phyloP scores from a whole-genome alignment of 2,797 vertebrate genomes.

The Muscicapa striata region DNA sequence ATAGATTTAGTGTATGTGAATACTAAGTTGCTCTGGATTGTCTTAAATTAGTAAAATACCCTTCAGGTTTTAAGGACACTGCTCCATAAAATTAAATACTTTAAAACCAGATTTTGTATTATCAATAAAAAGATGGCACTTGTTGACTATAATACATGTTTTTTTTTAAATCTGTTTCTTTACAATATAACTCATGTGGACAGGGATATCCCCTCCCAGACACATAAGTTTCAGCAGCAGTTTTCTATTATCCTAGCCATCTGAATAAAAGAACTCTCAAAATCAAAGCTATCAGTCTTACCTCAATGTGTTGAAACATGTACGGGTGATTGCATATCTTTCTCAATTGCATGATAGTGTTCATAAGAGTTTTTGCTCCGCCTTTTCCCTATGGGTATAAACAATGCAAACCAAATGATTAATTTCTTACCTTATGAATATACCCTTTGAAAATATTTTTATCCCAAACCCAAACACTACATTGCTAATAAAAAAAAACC shows the following conservation, averaged over 20 bases:
- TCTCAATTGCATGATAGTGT: constrained; percentile 98
- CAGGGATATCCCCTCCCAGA: neutral
- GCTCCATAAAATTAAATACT: neutral
- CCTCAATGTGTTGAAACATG: constrained; percentile 96
- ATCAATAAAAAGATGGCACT: neutral
- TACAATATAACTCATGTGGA: neutral
- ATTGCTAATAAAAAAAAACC: neutral
- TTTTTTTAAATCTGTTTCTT: neutral
- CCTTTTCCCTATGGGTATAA: constrained; percentile 89
- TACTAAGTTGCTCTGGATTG: neutral
- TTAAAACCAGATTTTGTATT: neutral
- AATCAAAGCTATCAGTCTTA: constrained; percentile 37
- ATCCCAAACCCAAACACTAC: fast-evolving
- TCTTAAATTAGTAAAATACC: neutral
- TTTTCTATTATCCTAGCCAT: neutral
- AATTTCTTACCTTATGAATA: neutral
- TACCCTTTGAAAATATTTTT: neutral
- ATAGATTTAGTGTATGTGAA: neutral
- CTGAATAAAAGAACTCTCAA: neutral
- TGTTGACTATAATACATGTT: fast-evolving
- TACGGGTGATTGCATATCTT: constrained; percentile 99
- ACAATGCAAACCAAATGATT: neutral
- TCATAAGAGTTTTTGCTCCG: constrained; percentile 97
- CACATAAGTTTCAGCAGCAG: neutral
- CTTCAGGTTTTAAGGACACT: neutral